Percentiles rank a stretch among this genome's conserved stretches.
These are phyloP conservation scores for Columbina picui DNA, from an alignment of 2,113 vertebrate genomes.

Conservation along the genomic window DNA sequence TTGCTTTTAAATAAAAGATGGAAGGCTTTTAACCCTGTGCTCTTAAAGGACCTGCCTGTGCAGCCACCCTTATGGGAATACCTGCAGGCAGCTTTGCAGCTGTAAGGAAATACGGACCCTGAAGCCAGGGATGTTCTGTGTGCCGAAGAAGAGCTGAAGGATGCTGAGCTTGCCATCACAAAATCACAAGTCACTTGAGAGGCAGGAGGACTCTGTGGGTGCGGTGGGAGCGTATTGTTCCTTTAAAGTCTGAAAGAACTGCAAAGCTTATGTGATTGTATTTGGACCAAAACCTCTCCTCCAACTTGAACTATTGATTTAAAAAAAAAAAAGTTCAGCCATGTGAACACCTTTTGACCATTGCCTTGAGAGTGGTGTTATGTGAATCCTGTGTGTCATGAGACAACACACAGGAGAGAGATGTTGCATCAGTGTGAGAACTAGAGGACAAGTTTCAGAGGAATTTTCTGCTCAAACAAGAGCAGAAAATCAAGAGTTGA, in stretches of 20 bases:
- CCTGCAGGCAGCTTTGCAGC: not conserved
- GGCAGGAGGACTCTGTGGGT: not conserved
- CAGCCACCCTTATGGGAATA: fast-evolving
- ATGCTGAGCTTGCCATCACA: not conserved
- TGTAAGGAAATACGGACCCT: not conserved
- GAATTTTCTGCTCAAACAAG: not conserved
- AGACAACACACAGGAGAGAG: not conserved
- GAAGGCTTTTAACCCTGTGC: not conserved
- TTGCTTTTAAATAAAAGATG: not conserved
- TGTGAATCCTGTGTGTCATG: not conserved
- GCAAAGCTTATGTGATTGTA: not conserved
- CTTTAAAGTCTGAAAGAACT: not conserved
- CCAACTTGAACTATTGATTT: not conserved
- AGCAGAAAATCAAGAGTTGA: not conserved
- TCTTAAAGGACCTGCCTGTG: not conserved
- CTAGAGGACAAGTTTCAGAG: not conserved
- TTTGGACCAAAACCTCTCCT: not conserved
- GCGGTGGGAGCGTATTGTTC: not conserved
- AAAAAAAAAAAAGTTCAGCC: too few relatives aligned
- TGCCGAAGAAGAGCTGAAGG: not conserved
- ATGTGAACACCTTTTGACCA: fast-evolving
- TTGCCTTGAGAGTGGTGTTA: not conserved
- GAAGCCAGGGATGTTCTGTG: not conserved
- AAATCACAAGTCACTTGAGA: not conserved
- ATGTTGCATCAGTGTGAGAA: not conserved